Evolutionary conservation across 2,888 invertebrate genomes (phyloP), one percentile per base, ranked within the genome.

Genomic region (Carterocephalus palaemon): DNA sequence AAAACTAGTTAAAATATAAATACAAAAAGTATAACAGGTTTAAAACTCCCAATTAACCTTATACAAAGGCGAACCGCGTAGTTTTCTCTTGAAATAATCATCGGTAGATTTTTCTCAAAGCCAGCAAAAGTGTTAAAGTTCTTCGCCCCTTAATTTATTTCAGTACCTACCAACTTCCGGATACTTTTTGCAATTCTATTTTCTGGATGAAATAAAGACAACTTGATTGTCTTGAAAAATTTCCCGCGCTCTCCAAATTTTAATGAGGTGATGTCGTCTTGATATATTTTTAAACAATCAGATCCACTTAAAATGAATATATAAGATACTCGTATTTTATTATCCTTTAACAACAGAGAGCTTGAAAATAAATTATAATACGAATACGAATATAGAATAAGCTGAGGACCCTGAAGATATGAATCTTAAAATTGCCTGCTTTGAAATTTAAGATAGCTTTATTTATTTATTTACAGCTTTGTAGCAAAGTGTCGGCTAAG

Each of bases 71-170:
- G 13, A 36, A 37, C 37, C 31, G 31, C 45, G 31, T 37, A 45
- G 36, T 31, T 45, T 31, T 13, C 37, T 32, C 45, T 31, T 37
- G 37, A 45, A 43, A 43, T 43, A 36, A 36, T 36, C 45, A 45
- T 45, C 37, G 12, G 31, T 45, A 37, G 37, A 45, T 37, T 45
- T 45, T 37, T 45, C 45, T 37, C 45, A 32, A 45, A 45, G 45
- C 31, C 31, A 31, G 31, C 24, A 37, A 37, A 45, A 45, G 45
- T 45, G 45, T 45, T 45, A 37, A 37, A 45, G 37, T 37, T 37
- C 45, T 37, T 37, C 19, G 19, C 37, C 24, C 13, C 45, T 45
- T 37, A 45, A 37, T 45, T 37, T 37, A 45, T 45, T 45, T 45
- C 31, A 17, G 45, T 45, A 24, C 19, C 24, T 13, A 3, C n/a